Base-by-base conservation (phyloP, 2,888 invertebrate species). In the Chloroclystis v-ata region DNA sequence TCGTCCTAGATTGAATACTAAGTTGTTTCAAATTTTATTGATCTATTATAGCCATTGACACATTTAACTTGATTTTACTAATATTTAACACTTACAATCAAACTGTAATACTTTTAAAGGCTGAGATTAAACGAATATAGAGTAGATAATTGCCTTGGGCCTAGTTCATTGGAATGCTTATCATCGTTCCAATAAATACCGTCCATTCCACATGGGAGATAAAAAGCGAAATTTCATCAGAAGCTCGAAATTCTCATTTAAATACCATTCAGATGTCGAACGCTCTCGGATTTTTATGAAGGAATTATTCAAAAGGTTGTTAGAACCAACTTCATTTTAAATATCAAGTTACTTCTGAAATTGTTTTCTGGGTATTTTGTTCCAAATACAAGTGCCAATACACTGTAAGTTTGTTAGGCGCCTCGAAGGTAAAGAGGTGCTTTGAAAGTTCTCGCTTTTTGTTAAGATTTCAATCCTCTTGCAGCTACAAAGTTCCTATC, bases 171-270 rank as follows among this genome's bases (percentile, higher is more conserved):
- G 33, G 10, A 33, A 42, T 16, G 37, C 37, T 38, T 40, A 40
- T 50, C 43, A 50, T 37, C 42, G 28, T 43, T 46, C 38, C 43
- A 50, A 50, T 46, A 49, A 46, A 50, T 46, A 43, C 46, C 13
- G 12, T 29, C 11, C 43, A 47, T 49, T 46, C 32, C 52, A 46
- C 46, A 25, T 43, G 49, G 45, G 48, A 52, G 29, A 30, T 30
- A 40, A 49, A 43, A 48, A 37, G 16, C 40, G 28, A 46, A 52
- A 43, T 52, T 45, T 37, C 37, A 52, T 44, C 40, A 37, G 49
- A 44, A 49, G 46, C 46, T 46, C 30, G 43, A 52, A 52, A 43
- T 52, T 52, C 52, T 52, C 52, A 52, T 52, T 52, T 49, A 49
- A 52, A 52, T 52, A 41, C 46, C 52, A 52, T 52, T 52, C 49